A percentile compares a stretch with the other conserved stretches of the same genome.
These are phyloP conservation scores for Trichomycterus rosablanca DNA, from an alignment of 2,113 vertebrate genomes.

Conservation along the genomic window DNA sequence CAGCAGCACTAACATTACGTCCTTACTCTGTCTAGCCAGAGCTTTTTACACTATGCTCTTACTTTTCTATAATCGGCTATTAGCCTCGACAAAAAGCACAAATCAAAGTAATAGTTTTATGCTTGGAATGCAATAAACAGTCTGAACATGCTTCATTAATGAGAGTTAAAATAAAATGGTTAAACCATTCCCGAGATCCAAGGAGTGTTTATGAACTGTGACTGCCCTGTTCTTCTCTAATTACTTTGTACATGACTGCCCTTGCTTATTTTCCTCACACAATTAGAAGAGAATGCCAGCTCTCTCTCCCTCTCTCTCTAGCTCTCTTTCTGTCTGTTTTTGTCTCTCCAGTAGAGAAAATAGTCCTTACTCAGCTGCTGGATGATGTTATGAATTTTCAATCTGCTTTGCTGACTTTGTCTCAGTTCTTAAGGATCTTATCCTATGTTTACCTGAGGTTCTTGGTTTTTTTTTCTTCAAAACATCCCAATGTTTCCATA, in stretches of 20 bases:
- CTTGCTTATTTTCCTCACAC: conserved; percentile 31
- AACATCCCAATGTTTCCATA: no score
- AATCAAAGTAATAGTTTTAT: no score
- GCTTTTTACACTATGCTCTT: no score
- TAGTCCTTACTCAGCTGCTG: conserved; percentile 54
- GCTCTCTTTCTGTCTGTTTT: conserved; percentile 8
- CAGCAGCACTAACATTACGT: no score
- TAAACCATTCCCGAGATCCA: conserved; percentile 18
- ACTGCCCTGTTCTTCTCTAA: conserved; percentile 30
- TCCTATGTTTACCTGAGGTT: no score
- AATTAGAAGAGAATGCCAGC: conserved; percentile 22
- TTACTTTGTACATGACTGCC: conserved; percentile 35
- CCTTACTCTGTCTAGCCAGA: no score
- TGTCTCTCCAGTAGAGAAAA: conserved; percentile 42
- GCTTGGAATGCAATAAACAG: no score
- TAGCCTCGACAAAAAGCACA: no score
- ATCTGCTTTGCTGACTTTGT: conserved; percentile 27
- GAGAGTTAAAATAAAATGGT: conserved; percentile 18
- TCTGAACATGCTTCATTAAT: no score
- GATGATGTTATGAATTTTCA: conserved; percentile 46
- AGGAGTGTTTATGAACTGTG: conserved; percentile 17
- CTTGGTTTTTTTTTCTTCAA: no score
- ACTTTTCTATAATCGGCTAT: no score
- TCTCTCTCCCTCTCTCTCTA: neutral
- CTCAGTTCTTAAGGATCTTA: no score